Evolutionary conservation across 2,113 vertebrate species (phyloP), one percentile per base, ranked within the genome.

Genomic region (Nycticorax nycticorax): DNA sequence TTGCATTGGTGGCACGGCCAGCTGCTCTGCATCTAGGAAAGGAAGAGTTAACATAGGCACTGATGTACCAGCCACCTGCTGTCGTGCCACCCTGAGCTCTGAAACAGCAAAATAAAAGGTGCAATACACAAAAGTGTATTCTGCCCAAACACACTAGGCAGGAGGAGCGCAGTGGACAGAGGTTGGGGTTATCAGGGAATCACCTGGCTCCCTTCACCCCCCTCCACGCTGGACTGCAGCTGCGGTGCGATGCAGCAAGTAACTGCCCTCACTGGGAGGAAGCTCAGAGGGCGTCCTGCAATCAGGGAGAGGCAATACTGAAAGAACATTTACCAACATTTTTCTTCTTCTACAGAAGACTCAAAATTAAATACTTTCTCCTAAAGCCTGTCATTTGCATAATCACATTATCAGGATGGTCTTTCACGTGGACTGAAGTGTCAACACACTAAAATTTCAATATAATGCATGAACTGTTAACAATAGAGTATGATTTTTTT

Each of bases 1-100:
- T 62, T 1, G 1, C 33, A 62, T 7, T 0, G 0, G 53, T 5
- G 2, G 43, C 50, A 62, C 0, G 0, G 68, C 23, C 59, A 74
- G 47, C 74, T 81, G 45, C 77, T 75, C 68, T 76, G 73, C 17
- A 28, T 22, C 35, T 3, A 19, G 33, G 23, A 59, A 39, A 77
- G 14, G 35, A 60, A 30, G 76, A 72, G 66, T 30, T 50, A 69
- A 69, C 14, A 11, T 1, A 55, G 17, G 45, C 1, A 1, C 63
- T 47, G 37, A 43, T 3, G 12, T 3, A 47, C 56, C 69, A 67
- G n/a, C 33, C 43, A 69, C 60, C 60, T 0, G 1, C 60, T 47
- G 43, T 5, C 9, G 2, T 37, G 74, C 79, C 68, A 86, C 52
- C 60, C 3, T 9, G 8, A 84, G 68, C 64, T 37, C 43, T 33